Conservation (phyloP, 2,888 invertebrate genomes). For the Chrysolina americana region DNA sequence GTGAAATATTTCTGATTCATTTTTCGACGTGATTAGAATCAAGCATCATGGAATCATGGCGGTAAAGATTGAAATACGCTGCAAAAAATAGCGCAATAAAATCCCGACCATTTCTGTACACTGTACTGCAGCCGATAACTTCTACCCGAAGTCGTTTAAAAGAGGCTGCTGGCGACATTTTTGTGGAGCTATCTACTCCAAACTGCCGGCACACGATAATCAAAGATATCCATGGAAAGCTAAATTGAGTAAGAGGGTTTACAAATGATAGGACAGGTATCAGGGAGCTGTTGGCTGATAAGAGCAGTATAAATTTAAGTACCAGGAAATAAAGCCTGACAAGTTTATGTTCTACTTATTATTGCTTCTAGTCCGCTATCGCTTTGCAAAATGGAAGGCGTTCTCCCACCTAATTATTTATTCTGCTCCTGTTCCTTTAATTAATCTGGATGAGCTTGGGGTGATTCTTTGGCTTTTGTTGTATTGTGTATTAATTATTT, state of each 20-base stretch:
- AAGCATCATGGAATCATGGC: slow-evolving; percentile 62
- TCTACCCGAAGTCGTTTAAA: slow-evolving; percentile 7
- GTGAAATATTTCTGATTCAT: slow-evolving; percentile 48
- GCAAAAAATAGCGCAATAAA: slow-evolving; percentile 61
- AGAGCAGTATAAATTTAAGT: slow-evolving; percentile 9
- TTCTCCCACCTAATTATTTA: background rate
- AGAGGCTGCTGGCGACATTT: slow-evolving; percentile 26
- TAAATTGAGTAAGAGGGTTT: slow-evolving; percentile 1
- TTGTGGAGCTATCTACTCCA: slow-evolving; percentile 18
- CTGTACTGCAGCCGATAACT: slow-evolving; percentile 23
- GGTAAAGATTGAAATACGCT: slow-evolving; percentile 54
- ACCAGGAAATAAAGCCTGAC: background rate
- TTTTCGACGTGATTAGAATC: slow-evolving; percentile 61
- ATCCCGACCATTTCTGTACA: slow-evolving; percentile 37
- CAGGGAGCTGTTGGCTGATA: slow-evolving; percentile 6
- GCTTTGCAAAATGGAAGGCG: background rate
- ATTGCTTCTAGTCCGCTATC: background rate
- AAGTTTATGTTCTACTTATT: background rate
- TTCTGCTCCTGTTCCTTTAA: background rate
- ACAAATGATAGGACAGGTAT: slow-evolving; percentile 13
- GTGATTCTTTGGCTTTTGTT: background rate
- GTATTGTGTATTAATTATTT: no score
- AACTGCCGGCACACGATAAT: slow-evolving; percentile 1
- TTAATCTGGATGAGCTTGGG: background rate
- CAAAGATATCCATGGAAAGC: slow-evolving; percentile 7